These are phyloP conservation scores for Sesia bembeciformis DNA, from an alignment of 2,888 invertebrate species.

Conservation along the genomic window DNA sequence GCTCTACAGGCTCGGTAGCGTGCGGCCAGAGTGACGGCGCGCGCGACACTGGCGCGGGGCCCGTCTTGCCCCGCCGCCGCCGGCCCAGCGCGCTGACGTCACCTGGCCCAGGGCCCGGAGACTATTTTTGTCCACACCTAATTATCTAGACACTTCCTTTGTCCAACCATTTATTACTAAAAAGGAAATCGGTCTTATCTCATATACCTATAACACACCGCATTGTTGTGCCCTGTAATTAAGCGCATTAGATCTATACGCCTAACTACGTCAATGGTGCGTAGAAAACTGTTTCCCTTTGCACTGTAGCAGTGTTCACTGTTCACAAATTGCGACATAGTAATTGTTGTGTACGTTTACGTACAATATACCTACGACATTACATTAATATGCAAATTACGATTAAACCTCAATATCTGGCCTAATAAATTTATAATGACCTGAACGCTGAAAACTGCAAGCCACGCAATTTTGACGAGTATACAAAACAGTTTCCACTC, in stretches of 20 bases:
- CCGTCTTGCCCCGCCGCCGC: conserved; percentile 70
- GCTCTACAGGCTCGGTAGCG: conserved; percentile 12
- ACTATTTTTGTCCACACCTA: conserved; percentile 70
- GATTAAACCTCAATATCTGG: background rate
- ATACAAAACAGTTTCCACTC: too few species aligned
- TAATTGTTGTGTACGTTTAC: background rate
- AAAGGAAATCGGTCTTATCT: conserved; percentile 45
- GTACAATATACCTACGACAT: background rate
- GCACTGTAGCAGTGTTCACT: background rate
- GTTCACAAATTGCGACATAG: background rate
- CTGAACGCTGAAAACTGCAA: too few species aligned
- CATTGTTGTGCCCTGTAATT: background rate
- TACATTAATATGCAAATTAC: background rate
- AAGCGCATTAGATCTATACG: background rate
- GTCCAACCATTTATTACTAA: conserved; percentile 48
- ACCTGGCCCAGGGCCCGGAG: conserved; percentile 72
- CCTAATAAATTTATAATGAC: background rate
- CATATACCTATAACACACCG: background rate
- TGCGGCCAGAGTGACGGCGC: conserved; percentile 69
- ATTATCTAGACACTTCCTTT: conserved; percentile 70
- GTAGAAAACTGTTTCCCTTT: background rate
- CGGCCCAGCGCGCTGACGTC: conserved; percentile 66
- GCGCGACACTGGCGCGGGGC: conserved; percentile 74
- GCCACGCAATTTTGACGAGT: too few species aligned
- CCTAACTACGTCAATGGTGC: background rate